Evolutionary conservation across 37 sponge, comb jelly and placozoan genomes (phyloP).

Genomic region (Haliclona indistincta): DNA sequence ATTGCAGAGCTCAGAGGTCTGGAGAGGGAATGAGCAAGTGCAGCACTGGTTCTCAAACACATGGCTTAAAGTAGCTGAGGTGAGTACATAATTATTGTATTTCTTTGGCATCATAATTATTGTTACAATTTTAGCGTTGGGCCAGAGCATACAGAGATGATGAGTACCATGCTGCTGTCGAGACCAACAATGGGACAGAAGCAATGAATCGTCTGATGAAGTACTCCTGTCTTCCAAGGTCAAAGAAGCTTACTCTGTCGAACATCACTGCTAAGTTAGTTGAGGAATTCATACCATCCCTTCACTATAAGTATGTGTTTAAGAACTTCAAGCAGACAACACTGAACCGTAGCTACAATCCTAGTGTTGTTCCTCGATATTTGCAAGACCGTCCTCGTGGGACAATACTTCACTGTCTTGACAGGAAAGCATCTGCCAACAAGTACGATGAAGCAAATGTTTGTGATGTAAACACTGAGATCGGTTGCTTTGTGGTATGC

Average conservation of each 20-base stretch:
- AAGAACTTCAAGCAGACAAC: not conserved
- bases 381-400: conserved; percentile 6
- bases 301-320: conserved; percentile 7
- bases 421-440: conserved; percentile 9
- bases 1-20: not conserved
- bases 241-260: not conserved
- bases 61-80: too few species aligned
- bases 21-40: not conserved
- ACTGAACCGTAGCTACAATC: conserved; percentile 2
- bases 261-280: not conserved
- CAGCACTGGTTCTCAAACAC: too few species aligned
- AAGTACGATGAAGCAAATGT: not conserved
- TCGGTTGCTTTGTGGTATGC: not conserved
- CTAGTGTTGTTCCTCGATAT: conserved; percentile 12
- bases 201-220: conserved; percentile 3
- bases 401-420: conserved; percentile 20
- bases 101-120: too few species aligned
- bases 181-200: conserved; percentile 24
- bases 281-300: conserved; percentile 10
- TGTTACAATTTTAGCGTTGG: too few species aligned
- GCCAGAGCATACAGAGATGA: conserved; percentile 4
- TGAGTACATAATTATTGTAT: too few species aligned
- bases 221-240: not conserved
- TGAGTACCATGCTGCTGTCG: conserved; percentile 22
- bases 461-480: not conserved